Evolutionary conservation across 2,888 invertebrate species (phyloP), one percentile per base, ranked within the genome.

Genomic region (Fissipunctia ypsillon): DNA sequence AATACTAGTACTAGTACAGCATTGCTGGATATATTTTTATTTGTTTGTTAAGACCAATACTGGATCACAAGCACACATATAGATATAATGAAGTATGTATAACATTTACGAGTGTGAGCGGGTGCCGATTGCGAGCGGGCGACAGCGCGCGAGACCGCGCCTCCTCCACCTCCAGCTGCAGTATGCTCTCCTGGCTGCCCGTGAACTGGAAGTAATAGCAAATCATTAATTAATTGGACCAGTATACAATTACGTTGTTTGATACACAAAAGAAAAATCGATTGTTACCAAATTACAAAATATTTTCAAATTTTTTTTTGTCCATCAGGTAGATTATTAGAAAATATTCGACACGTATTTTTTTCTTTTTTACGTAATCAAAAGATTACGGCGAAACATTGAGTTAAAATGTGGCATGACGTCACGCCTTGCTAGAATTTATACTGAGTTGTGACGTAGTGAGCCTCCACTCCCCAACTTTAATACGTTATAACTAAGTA

Each of bases 131-230:
- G 78, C 94, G 82, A 2, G 92, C 91, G 63, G 96, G 96, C 63
- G 93, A 94, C 85, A 94, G 92, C 73, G 95, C 93, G 70, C 95
- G 93, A 73, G 94, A 91, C 77, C 96, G 90, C 0, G 94, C 90
- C 80, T 95, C 96, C 64, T 97, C 97, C 78, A 97, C 96, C 81
- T 98, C 98, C 88, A 98, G 95, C 92, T 98, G 98, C 73, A 98
- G 95, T 84, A 98, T 98, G 91, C 98, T 98, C 94, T 98, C 98
- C 92, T 98, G 98, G 90, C 98, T 98, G 86, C 98, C 98, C 64
- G 98, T 97, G 94, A 98, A 98, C 98, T 98, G 95, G 7, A 80
- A n/a, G 25, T 25, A 2, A n/a, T 0, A 3, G 31, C 19, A 19
- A 16, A 16, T 10, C 2, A 0, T 43, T 28, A 1, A 19, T 50